Evolutionary conservation across 2,888 invertebrate genomes (phyloP).

Genomic region (Portevinia maculata): DNA sequence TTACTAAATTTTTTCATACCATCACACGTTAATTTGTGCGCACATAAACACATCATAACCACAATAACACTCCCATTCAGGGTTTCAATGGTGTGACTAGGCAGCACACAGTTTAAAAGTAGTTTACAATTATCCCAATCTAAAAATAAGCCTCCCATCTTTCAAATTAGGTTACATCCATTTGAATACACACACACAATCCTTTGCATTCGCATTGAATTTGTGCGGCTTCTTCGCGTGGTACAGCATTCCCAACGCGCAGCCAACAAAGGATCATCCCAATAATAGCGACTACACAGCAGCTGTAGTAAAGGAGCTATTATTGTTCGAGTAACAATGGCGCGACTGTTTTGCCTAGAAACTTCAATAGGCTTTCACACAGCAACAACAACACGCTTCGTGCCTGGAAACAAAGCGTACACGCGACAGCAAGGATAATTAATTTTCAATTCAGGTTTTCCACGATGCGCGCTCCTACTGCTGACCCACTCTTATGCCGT

Average conservation of each 20-base stretch:
- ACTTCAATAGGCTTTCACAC: constrained; percentile 62
- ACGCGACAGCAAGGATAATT: constrained; percentile 67
- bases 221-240: constrained; percentile 26
- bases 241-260: constrained; percentile 19
- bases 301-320: constrained; percentile 32
- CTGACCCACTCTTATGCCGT: not conserved
- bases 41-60: not conserved
- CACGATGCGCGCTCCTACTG: not conserved
- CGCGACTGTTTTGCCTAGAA: constrained; percentile 67
- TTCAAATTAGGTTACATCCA: not conserved
- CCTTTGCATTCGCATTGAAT: constrained; percentile 29
- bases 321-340: constrained; percentile 66
- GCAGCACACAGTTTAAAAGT: not conserved
- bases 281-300: constrained; percentile 40
- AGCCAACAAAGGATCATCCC: constrained; percentile 28
- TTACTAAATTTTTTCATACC: not conserved
- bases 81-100: not conserved
- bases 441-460: constrained; percentile 59
- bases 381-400: constrained; percentile 46
- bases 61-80: not conserved
- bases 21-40: not conserved
- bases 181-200: constrained; percentile 6
- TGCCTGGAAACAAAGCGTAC: constrained; percentile 21
- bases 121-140: constrained; percentile 33
- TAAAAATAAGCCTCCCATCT: constrained; percentile 14